A percentile compares a stretch with the other conserved stretches of the same genome.
These are phyloP conservation scores for Gobio gobio DNA, from an alignment of 2,113 vertebrate species.

Conservation along the genomic window DNA sequence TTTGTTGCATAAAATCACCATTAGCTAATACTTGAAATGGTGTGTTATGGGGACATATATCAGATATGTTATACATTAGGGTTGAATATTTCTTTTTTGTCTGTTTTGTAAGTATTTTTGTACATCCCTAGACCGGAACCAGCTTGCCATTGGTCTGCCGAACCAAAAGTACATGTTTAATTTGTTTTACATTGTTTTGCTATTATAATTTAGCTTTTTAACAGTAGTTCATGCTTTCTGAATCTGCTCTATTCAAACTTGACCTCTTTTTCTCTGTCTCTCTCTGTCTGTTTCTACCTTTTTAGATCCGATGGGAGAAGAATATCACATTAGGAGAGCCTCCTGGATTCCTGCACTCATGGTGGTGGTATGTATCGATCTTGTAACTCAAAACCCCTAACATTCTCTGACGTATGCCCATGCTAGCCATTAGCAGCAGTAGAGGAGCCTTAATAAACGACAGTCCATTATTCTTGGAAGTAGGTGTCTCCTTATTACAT, in stretches of 20 bases:
- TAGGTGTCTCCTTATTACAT: neutral
- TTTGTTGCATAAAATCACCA: neutral
- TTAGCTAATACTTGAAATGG: conserved; percentile 2
- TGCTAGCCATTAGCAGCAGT: conserved; percentile 22
- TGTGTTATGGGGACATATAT: neutral
- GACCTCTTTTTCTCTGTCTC: conserved; percentile 32
- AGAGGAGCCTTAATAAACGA: conserved; percentile 12
- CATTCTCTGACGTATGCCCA: conserved; percentile 4
- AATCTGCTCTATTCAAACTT: neutral
- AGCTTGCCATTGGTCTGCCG: neutral
- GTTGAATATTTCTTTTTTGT: neutral
- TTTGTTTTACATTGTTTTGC: neutral
- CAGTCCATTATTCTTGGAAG: conserved; percentile 30
- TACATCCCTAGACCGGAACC: neutral
- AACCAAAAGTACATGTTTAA: neutral
- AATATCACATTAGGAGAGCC: conserved; percentile 80
- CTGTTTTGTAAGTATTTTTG: neutral
- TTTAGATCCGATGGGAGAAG: conserved; percentile 80
- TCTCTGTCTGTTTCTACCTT: conserved; percentile 40
- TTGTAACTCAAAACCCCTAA: conserved; percentile 35
- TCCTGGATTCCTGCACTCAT: conserved; percentile 80
- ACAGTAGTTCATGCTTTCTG: neutral
- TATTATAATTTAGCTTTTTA: conserved; percentile 5
- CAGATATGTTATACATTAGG: neutral
- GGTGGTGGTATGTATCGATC: conserved; percentile 77